These are phyloP conservation scores for Catostylus mosaicus DNA, from an alignment of 30 jellyfish, hydroid and myxozoan genomes.

Conservation along the genomic window DNA sequence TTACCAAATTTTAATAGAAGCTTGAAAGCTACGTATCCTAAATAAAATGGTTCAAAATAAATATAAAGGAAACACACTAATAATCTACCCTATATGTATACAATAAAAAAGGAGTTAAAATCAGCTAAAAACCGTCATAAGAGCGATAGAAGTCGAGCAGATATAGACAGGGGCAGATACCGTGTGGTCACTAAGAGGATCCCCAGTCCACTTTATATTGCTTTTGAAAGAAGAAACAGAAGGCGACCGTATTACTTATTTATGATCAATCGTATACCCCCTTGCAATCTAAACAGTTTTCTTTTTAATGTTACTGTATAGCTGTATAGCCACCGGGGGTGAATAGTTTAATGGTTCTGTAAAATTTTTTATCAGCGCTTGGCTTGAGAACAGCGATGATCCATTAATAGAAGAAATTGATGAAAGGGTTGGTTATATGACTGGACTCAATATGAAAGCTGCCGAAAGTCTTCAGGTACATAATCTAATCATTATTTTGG, in stretches of 20 bases:
- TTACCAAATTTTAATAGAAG: too few species aligned
- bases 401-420: slow-evolving; percentile 49
- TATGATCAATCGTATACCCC: too few species aligned
- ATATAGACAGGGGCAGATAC: slow-evolving; percentile 3
- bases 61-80: too few species aligned
- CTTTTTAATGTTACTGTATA: background rate
- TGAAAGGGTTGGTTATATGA: slow-evolving; percentile 67
- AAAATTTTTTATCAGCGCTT: slow-evolving; percentile 80
- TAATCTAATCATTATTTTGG: too few species aligned
- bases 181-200: background rate
- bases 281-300: background rate
- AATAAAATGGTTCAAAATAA: too few species aligned
- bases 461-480: slow-evolving; percentile 92
- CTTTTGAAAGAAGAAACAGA: too few species aligned
- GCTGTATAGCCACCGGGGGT: too few species aligned
- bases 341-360: background rate
- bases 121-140: background rate
- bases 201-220: background rate
- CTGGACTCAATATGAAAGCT: slow-evolving; percentile 81
- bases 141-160: background rate
- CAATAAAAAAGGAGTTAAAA: too few species aligned
- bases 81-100: too few species aligned
- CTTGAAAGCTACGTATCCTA: too few species aligned
- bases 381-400: slow-evolving; percentile 80
- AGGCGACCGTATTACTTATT: too few species aligned